A percentile compares a stretch with the other conserved stretches of the same genome.
Conservation (phyloP, 2,113 vertebrate species). For the Phylloscopus trochilus region DNA sequence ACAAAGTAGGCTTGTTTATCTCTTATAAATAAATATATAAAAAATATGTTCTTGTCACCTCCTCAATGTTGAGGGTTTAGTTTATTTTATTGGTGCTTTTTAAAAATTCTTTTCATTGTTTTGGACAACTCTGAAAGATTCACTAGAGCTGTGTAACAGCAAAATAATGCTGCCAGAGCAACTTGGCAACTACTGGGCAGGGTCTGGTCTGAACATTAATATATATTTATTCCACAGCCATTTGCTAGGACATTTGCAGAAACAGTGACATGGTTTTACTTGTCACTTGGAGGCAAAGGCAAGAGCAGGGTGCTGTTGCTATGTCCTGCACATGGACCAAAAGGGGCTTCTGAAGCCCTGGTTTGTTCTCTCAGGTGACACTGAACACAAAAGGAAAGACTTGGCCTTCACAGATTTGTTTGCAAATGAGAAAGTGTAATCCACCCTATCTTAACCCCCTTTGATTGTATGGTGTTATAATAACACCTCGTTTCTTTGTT, state of each 20-base stretch:
- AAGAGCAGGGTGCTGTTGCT: not conserved
- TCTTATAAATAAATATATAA: not conserved
- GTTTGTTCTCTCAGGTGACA: not conserved
- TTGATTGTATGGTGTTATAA: not conserved
- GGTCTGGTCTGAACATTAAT: fast-evolving
- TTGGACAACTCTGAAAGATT: not conserved
- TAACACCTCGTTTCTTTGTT: not conserved
- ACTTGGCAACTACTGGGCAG: not conserved
- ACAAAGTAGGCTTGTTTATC: not conserved
- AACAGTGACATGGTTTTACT: not conserved
- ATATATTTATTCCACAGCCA: not conserved
- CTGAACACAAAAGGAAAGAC: not conserved
- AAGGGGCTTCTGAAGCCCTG: not conserved
- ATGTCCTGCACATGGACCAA: fast-evolving
- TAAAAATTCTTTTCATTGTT: not conserved
- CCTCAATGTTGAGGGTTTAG: not conserved
- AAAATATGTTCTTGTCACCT: not conserved
- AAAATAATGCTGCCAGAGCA: not conserved
- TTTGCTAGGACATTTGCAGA: not conserved
- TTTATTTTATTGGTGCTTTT: not conserved
- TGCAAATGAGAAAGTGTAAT: not conserved
- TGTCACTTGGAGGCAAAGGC: not conserved
- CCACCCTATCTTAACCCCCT: not conserved
- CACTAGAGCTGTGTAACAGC: not conserved
- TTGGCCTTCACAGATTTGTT: not conserved